Conservation (phyloP, 2,888 invertebrate species). For the Pristionchus arcanus region DNA sequence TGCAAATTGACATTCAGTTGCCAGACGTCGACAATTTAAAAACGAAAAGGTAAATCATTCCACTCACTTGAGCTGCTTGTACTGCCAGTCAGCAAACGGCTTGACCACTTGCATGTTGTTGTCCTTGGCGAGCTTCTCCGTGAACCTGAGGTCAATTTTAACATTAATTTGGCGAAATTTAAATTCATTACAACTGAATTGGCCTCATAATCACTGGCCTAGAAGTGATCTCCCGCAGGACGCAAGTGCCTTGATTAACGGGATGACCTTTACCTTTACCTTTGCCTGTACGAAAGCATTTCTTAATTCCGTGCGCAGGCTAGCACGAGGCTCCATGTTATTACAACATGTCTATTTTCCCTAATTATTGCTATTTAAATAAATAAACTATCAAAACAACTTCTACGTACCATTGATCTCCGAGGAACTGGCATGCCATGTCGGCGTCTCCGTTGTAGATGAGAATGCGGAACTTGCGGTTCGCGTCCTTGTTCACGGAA, state of each 20-base stretch:
- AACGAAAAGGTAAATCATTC: neutral
- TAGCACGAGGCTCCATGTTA: too few species aligned
- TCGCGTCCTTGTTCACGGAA: neutral
- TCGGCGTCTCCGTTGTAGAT: conserved; percentile 77
- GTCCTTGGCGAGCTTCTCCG: conserved; percentile 67
- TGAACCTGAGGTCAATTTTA: conserved; percentile 64
- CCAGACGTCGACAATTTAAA: neutral
- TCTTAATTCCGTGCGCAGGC: too few species aligned
- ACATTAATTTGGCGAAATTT: neutral
- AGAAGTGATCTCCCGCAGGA: too few species aligned
- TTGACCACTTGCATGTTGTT: conserved; percentile 60
- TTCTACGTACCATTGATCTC: conserved; percentile 76
- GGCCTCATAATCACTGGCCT: too few species aligned
- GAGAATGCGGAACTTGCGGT: conserved; percentile 61
- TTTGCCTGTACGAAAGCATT: too few species aligned
- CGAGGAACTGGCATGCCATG: conserved; percentile 73
- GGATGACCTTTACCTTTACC: too few species aligned
- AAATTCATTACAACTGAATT: too few species aligned
- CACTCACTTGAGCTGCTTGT: conserved; percentile 58
- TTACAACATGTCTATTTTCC: too few species aligned
- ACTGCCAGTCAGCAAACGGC: conserved; percentile 68
- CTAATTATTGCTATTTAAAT: too few species aligned
- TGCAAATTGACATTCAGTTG: too few species aligned
- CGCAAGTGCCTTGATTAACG: too few species aligned
- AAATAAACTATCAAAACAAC: too few species aligned